A percentile compares a stretch with the other conserved stretches of the same genome.
phyloP scores from a whole-genome alignment of 2,113 vertebrate genomes.

The Machaerirhynchus nigripectus region DNA sequence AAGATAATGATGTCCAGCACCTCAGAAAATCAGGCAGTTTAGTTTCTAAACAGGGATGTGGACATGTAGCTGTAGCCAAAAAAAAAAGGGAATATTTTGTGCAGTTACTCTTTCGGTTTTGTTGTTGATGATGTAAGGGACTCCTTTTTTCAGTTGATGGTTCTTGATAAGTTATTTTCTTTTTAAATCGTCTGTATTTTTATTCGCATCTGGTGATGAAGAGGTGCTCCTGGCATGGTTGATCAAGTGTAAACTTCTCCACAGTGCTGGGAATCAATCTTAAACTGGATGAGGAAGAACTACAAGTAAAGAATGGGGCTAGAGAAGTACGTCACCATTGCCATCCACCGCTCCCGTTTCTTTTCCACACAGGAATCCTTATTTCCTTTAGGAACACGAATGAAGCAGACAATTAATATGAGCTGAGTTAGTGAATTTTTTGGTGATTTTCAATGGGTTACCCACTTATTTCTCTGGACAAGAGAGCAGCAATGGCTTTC shows the following conservation, averaged over 20 bases:
- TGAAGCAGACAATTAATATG: background rate
- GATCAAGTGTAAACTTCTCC: background rate
- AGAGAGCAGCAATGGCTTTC: background rate
- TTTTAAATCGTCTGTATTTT: background rate
- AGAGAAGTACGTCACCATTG: background rate
- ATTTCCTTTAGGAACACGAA: background rate
- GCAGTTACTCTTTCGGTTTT: background rate
- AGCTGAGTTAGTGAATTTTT: background rate
- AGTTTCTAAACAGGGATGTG: background rate
- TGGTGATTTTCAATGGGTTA: no score
- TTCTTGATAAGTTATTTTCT: background rate
- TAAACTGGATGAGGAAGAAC: background rate
- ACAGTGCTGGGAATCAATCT: background rate
- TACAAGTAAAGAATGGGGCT: background rate
- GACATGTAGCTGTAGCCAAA: background rate
- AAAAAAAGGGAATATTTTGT: background rate
- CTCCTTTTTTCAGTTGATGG: background rate
- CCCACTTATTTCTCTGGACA: background rate
- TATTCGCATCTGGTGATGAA: background rate
- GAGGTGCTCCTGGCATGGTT: background rate
- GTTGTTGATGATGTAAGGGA: background rate
- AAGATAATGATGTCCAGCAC: background rate
- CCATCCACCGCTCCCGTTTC: background rate
- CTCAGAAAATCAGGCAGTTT: background rate
- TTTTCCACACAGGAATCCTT: background rate